Evolutionary conservation across 2,113 vertebrate species (phyloP).

Genomic region (Empidonax traillii): DNA sequence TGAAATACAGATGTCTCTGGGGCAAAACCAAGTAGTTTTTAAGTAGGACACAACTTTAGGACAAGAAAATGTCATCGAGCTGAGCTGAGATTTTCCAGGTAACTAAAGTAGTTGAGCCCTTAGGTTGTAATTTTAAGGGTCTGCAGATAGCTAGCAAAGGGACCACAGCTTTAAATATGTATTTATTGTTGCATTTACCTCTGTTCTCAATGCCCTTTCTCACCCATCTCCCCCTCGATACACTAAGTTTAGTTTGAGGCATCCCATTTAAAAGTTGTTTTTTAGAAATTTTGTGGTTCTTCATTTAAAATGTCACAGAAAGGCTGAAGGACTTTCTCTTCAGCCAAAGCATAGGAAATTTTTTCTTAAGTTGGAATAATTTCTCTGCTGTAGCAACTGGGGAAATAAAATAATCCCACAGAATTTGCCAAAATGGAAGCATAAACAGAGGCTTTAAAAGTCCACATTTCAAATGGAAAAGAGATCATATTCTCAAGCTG

Average conservation of each 20-base stretch:
- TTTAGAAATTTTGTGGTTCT: not conserved
- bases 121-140: not conserved
- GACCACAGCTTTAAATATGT: not conserved
- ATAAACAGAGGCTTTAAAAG: constrained; percentile 11
- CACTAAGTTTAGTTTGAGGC: not conserved
- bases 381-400: not conserved
- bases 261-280: not conserved
- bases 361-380: constrained; percentile 6
- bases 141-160: not conserved
- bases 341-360: not conserved
- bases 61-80: not conserved
- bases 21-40: constrained; percentile 49
- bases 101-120: not conserved
- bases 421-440: not conserved
- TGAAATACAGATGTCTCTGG: constrained; percentile 48
- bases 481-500: not conserved
- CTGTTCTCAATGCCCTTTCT: not conserved
- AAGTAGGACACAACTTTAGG: constrained; percentile 58
- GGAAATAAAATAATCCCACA: not conserved
- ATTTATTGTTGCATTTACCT: not conserved
- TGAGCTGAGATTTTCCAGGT: not conserved
- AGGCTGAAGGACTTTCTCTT: not conserved
- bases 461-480: not conserved
- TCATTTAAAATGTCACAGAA: not conserved
- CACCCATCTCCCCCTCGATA: not conserved